These are phyloP conservation scores for Prorops nasuta DNA, from an alignment of 1,140 invertebrate species.

Conservation along the genomic window DNA sequence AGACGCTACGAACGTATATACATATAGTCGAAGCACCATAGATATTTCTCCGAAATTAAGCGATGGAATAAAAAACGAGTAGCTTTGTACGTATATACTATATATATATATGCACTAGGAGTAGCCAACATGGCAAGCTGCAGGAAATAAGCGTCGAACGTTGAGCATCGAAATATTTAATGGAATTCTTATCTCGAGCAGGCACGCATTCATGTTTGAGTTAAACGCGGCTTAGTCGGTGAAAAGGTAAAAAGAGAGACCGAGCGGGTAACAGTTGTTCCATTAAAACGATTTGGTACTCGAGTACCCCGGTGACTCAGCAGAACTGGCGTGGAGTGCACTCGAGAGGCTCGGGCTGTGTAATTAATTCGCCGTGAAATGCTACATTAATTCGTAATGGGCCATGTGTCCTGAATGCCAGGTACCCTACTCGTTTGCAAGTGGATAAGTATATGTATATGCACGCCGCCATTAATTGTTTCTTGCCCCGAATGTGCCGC, in stretches of 20 bases:
- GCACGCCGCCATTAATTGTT: conserved; percentile 22
- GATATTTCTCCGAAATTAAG: too few relatives aligned
- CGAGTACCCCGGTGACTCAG: conserved; percentile 44
- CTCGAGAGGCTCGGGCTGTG: conserved; percentile 39
- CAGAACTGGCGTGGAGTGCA: conserved; percentile 37
- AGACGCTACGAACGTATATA: too few relatives aligned
- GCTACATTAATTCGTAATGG: conserved; percentile 52
- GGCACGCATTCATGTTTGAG: too few relatives aligned
- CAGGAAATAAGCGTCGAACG: too few relatives aligned
- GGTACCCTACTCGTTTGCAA: conserved; percentile 36
- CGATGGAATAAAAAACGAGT: too few relatives aligned
- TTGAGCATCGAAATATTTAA: too few relatives aligned
- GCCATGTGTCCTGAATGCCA: conserved; percentile 46
- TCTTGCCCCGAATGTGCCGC: conserved; percentile 14
- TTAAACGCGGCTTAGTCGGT: too few relatives aligned
- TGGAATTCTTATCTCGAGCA: too few relatives aligned
- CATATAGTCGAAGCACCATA: too few relatives aligned
- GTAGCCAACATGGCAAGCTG: too few relatives aligned
- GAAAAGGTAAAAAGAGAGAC: not conserved
- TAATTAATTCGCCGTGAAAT: conserved; percentile 52
- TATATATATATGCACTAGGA: too few relatives aligned
- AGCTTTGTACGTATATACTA: too few relatives aligned
- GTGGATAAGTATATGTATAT: conserved; percentile 13
- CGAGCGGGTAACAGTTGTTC: conserved; percentile 48
- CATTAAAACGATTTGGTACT: conserved; percentile 51